Percentiles rank a stretch among this genome's conserved stretches.
phyloP scores from a whole-genome alignment of 2,797 vertebrate genomes.

The Peromyscus eremicus region DNA sequence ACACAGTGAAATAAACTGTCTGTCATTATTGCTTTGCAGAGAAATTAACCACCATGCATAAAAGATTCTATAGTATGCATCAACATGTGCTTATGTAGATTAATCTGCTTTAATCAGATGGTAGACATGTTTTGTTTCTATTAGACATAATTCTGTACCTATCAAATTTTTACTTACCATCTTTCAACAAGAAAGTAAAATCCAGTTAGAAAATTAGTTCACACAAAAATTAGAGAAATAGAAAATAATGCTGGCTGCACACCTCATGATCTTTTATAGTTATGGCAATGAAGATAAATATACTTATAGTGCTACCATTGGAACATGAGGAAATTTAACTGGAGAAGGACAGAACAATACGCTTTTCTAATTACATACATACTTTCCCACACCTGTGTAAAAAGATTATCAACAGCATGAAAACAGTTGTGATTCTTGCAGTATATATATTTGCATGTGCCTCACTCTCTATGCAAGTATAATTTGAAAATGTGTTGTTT shows the following conservation, averaged over 20 bases:
- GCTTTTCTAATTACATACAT: background rate
- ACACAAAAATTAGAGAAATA: background rate
- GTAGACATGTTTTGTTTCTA: no score
- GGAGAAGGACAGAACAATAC: background rate
- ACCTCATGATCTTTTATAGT: background rate
- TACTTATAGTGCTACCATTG: no score
- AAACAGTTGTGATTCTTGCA: background rate
- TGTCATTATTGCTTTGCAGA: background rate
- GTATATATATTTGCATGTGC: background rate
- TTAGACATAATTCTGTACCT: background rate
- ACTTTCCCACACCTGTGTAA: background rate
- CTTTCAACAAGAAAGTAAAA: background rate
- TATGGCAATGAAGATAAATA: background rate
- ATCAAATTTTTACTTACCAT: background rate
- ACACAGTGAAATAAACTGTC: background rate
- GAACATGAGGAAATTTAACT: background rate
- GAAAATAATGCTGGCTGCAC: background rate
- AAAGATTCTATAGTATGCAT: no score
- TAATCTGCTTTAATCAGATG: no score
- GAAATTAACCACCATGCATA: background rate
- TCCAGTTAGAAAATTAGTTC: background rate
- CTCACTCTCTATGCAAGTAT: background rate
- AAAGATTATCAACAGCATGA: background rate
- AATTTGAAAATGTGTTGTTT: background rate
- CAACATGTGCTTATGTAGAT: no score